Evolutionary conservation across 2,888 invertebrate species (phyloP), one percentile per base, ranked within the genome.

Genomic region (Arrhopalites spinosus): DNA sequence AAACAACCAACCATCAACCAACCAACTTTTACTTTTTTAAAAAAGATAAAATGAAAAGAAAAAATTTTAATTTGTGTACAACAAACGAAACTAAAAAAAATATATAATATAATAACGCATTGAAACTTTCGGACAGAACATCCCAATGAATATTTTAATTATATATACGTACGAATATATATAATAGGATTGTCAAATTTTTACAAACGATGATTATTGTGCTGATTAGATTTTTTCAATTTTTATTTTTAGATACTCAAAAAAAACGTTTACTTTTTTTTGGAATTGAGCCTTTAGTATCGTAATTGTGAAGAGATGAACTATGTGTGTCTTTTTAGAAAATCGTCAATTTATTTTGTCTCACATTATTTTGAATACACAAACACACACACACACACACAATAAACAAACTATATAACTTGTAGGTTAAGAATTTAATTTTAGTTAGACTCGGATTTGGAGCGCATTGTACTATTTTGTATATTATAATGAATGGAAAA

Each of bases 81-180:
- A 45, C 61, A 71, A 36, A 61, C 43, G 61, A 50, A 56, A n/a
- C 1, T 56, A 8, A 23, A 20, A 47, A 17, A 47, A 47, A 20
- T 53, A n/a, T 20, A 25, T 23, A 23, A 3, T 20, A 25, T 59
- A 25, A 59, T 25, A 59, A 23, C 59, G 59, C 59, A 59, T 59
- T 56, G 59, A 27, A 25, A 27, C 27, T 70, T 56, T 59, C 36
- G 36, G 36, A 36, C 36, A 36, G 53, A 50, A 70, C 59, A 56
- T 56, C 56, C 70, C 70, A 70, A 36, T 70, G 70, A 50, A 53
- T 70, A 70, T 70, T 70, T 70, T 56, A n/a, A 20, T 64, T 29
- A 30, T 30, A n/a, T n/a, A n/a, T n/a, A n/a, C n/a, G n/a, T n/a
- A n/a, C n/a, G n/a, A n/a, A n/a, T n/a, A n/a, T n/a, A n/a, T n/a